Evolutionary conservation across 2,888 invertebrate species (phyloP).

Genomic region (Notodonta ziczac): DNA sequence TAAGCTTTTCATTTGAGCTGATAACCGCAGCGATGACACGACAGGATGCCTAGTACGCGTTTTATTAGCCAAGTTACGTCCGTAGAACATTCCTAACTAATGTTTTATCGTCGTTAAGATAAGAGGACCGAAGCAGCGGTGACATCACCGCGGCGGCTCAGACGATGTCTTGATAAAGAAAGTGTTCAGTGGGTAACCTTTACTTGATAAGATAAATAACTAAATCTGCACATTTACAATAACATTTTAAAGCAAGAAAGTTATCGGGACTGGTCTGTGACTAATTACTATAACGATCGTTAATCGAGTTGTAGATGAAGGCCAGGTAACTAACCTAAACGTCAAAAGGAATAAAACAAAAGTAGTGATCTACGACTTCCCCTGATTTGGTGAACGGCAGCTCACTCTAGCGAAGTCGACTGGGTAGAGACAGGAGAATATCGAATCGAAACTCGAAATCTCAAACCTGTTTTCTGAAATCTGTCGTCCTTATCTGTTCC

Average conservation of each 20-base stretch:
- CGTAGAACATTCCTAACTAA: constrained; percentile 68
- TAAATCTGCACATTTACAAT: constrained; percentile 58
- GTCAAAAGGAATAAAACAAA: constrained; percentile 51
- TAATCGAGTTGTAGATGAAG: constrained; percentile 38
- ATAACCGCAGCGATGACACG: constrained; percentile 32
- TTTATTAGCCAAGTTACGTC: constrained; percentile 52
- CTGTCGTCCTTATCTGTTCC: constrained; percentile 65
- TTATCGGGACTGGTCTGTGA: constrained; percentile 36
- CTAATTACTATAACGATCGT: constrained; percentile 45
- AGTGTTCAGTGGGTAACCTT: constrained; percentile 73
- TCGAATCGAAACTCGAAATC: constrained; percentile 84
- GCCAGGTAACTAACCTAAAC: constrained; percentile 43
- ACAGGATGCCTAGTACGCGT: constrained; percentile 43
- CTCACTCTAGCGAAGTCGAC: constrained; percentile 72
- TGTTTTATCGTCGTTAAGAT: constrained; percentile 75
- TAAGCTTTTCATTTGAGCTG: constrained; percentile 34
- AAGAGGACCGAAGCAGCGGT: constrained; percentile 69
- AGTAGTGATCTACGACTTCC: constrained; percentile 59
- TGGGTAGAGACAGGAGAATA: constrained; percentile 80
- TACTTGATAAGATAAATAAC: constrained; percentile 63
- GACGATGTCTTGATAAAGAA: constrained; percentile 73
- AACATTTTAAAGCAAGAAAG: constrained; percentile 33
- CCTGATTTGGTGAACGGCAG: constrained; percentile 60
- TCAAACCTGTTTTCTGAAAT: constrained; percentile 77
- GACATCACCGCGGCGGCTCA: constrained; percentile 73